phyloP scores from a whole-genome alignment of 2,888 invertebrate species.

The Antheraea yamamai region DNA sequence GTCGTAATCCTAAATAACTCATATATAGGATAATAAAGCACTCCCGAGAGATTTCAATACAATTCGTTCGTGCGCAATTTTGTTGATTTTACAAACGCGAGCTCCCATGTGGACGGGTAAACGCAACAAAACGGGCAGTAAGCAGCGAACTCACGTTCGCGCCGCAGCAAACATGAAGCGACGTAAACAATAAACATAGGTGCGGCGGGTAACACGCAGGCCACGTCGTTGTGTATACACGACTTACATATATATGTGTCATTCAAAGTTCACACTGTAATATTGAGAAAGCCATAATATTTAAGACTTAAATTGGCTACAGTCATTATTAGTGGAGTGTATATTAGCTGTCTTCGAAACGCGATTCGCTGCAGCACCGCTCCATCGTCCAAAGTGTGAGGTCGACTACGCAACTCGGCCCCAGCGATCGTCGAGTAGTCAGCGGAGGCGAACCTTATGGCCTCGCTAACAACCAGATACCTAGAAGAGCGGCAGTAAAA shows the following conservation, averaged over 20 bases:
- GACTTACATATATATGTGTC: neutral
- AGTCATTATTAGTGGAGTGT: no score
- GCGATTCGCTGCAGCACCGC: no score
- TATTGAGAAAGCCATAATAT: neutral
- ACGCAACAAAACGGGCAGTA: constrained; percentile 28
- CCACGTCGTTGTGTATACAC: constrained; percentile 22
- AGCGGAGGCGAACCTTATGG: no score
- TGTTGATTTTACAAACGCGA: constrained; percentile 35
- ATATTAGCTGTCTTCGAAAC: no score
- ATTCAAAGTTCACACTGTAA: neutral
- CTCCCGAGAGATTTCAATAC: constrained; percentile 28
- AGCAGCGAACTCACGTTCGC: constrained; percentile 36
- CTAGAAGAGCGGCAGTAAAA: no score
- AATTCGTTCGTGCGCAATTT: constrained; percentile 32
- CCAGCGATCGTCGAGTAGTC: no score
- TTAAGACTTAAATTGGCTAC: no score
- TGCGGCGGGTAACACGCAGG: constrained; percentile 43
- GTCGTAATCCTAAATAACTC: constrained; percentile 29
- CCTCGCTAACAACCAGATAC: no score
- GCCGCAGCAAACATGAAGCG: constrained; percentile 37
- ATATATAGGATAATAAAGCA: constrained; percentile 25
- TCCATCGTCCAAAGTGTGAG: no score
- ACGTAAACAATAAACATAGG: constrained; percentile 36
- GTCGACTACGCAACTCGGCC: no score
- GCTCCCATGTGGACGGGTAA: constrained; percentile 30